phyloP scores from a whole-genome alignment of 2,888 invertebrate genomes.

The Andricus quercusramuli region DNA sequence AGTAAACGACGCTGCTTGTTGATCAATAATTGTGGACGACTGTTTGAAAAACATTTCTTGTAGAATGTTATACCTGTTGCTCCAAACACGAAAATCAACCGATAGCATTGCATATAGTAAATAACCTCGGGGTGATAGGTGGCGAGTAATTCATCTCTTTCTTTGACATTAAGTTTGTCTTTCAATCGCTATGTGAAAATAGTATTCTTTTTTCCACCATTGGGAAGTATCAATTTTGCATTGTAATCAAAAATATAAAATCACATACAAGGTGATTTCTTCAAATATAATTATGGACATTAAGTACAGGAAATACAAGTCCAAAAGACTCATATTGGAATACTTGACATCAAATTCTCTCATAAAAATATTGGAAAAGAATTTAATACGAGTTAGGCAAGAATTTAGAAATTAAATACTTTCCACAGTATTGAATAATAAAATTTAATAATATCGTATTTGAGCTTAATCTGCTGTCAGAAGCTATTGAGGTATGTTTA shows the following conservation, averaged over 20 bases:
- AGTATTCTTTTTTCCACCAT: background rate
- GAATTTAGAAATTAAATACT: too few species aligned
- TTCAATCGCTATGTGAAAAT: background rate
- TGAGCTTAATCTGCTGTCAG: background rate
- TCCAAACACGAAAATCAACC: slow-evolving; percentile 4
- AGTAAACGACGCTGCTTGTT: background rate
- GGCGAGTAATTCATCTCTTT: background rate
- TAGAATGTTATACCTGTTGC: slow-evolving; percentile 29
- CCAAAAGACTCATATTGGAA: too few species aligned
- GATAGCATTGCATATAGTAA: slow-evolving; percentile 8
- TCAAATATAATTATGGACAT: too few species aligned
- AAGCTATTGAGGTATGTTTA: background rate
- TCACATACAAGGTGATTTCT: too few species aligned
- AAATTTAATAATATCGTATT: background rate
- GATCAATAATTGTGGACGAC: background rate
- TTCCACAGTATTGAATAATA: background rate
- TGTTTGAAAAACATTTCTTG: slow-evolving; percentile 1
- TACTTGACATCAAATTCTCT: too few species aligned
- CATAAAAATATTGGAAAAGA: too few species aligned
- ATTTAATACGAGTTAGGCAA: too few species aligned
- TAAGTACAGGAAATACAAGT: too few species aligned
- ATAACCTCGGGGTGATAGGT: background rate
- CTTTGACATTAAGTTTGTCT: background rate
- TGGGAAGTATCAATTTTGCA: too few species aligned
- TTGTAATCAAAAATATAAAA: too few species aligned